These are phyloP conservation scores for Troides helena DNA, from an alignment of 2,888 invertebrate genomes.

Conservation along the genomic window DNA sequence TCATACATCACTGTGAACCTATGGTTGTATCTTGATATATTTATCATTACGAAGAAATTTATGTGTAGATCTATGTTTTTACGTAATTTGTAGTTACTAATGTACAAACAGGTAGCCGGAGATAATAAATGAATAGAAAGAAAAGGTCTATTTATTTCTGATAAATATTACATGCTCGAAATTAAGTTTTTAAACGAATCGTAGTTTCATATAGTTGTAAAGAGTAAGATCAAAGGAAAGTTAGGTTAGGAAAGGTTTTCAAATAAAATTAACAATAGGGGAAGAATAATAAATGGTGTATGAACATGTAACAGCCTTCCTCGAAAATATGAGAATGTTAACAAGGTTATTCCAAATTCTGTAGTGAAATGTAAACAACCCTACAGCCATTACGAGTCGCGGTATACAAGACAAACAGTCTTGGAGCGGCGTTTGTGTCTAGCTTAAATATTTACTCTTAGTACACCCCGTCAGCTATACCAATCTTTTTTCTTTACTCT, in stretches of 20 bases:
- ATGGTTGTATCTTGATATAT: constrained; percentile 77
- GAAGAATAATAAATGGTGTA: constrained; percentile 21
- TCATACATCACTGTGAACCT: constrained; percentile 69
- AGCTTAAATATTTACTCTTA: constrained; percentile 68
- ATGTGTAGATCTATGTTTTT: constrained; percentile 74
- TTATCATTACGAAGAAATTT: constrained; percentile 64
- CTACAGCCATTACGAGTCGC: constrained; percentile 63
- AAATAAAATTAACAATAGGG: background rate
- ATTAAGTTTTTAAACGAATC: background rate
- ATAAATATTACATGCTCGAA: background rate
- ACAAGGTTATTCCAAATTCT: constrained; percentile 66
- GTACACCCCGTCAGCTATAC: constrained; percentile 35
- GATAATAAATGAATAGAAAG: constrained; percentile 69
- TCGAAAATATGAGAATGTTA: constrained; percentile 52
- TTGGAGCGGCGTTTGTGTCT: constrained; percentile 52
- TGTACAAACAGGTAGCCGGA: constrained; percentile 75
- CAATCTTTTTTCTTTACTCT: constrained; percentile 7
- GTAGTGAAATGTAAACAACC: constrained; percentile 67
- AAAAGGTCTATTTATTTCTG: constrained; percentile 18
- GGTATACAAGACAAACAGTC: constrained; percentile 69
- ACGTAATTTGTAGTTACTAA: constrained; percentile 73
- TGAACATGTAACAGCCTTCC: constrained; percentile 16
- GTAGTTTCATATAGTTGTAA: background rate
- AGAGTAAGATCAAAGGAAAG: background rate
- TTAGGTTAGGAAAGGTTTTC: background rate